These are phyloP conservation scores for Ips typographus DNA, from an alignment of 1,140 invertebrate genomes.

Conservation along the genomic window DNA sequence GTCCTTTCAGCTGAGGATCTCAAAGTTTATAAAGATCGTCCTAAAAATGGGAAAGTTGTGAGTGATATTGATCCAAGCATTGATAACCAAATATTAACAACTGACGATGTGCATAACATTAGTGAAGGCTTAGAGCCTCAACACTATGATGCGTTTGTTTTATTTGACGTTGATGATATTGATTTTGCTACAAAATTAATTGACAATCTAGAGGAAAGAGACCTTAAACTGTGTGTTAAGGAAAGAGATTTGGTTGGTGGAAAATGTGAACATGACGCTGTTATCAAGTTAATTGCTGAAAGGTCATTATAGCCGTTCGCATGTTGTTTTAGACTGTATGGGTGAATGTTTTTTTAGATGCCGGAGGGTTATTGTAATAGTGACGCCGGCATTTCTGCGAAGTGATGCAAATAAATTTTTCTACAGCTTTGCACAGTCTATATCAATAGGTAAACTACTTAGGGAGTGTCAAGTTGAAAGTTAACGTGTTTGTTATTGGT, in stretches of 20 bases:
- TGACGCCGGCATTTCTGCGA: conserved; percentile 70
- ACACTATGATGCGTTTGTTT: conserved; percentile 69
- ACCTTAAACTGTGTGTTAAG: conserved; percentile 67
- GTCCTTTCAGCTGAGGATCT: conserved; percentile 42
- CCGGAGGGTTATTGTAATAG: conserved; percentile 68
- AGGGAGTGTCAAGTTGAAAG: neutral
- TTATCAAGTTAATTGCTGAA: conserved; percentile 71
- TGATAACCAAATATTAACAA: conserved; percentile 45
- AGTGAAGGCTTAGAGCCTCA: conserved; percentile 57
- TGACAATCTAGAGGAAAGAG: conserved; percentile 60
- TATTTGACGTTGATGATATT: conserved; percentile 70
- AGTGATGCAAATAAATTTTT: conserved; percentile 71
- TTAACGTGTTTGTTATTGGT: conserved; percentile 4
- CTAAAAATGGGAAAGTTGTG: conserved; percentile 18
- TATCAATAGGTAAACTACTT: conserved; percentile 64
- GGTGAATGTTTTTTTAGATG: conserved; percentile 54
- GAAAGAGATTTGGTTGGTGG: conserved; percentile 68
- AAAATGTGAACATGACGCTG: conserved; percentile 67
- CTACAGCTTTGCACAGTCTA: conserved; percentile 70
- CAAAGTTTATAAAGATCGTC: conserved; percentile 42
- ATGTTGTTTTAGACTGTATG: neutral
- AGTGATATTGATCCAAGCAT: conserved; percentile 18
- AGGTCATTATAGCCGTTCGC: conserved; percentile 23
- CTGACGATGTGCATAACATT: conserved; percentile 57
- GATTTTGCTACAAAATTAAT: conserved; percentile 64